Conservation (phyloP, 1,140 invertebrate genomes). For the Musca vetustissima region DNA sequence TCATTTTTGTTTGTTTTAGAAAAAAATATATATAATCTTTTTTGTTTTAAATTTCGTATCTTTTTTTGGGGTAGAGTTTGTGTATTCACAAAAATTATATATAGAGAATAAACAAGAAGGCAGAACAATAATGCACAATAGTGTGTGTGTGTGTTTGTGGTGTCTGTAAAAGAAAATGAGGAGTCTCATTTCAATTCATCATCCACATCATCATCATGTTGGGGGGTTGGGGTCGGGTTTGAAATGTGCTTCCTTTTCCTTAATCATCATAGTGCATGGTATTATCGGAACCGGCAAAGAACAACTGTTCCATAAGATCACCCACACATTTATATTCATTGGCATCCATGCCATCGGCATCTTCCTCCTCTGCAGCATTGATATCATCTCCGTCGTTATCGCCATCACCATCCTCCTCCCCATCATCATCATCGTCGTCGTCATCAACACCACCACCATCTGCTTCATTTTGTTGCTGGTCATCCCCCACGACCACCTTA, state of each 20-base stretch:
- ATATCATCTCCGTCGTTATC: conserved; percentile 13
- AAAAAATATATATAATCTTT: no score
- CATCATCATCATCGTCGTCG: conserved; percentile 6
- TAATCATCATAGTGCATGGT: conserved; percentile 10
- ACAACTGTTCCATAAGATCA: conserved; percentile 21
- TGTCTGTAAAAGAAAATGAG: no score
- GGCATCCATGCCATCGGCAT: conserved; percentile 21
- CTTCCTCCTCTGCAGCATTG: neutral
- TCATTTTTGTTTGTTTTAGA: no score
- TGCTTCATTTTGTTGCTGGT: neutral
- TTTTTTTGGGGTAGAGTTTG: no score
- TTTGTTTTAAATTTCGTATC: no score
- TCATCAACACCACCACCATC: neutral
- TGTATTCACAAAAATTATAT: no score
- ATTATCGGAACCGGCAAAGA: conserved; percentile 11
- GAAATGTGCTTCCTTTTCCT: neutral
- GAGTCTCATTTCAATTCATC: no score
- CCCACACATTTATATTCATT: conserved; percentile 24
- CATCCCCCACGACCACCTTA: conserved; percentile 22
- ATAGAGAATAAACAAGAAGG: no score
- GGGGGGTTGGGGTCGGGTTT: no score
- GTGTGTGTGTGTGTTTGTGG: no score
- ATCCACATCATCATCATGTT: no score
- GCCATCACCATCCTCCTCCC: neutral
- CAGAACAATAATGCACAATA: no score